A percentile compares a stretch with the other conserved stretches of the same genome.
Conservation (phyloP, 2,113 vertebrate species). For the Sebastes fasciatus region DNA sequence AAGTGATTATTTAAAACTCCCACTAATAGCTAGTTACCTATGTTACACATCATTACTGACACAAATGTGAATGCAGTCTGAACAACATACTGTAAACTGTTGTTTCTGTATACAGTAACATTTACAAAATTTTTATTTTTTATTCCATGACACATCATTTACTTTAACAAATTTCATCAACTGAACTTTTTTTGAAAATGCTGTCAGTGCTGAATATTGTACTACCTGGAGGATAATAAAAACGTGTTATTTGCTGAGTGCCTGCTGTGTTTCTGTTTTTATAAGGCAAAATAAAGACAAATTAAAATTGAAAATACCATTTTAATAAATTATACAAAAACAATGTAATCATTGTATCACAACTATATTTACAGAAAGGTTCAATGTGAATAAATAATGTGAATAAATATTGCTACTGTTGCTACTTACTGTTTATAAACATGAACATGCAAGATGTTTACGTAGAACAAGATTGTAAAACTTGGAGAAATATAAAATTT, state of each 20-base stretch:
- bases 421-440: slow-evolving; percentile 43
- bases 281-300: not conserved
- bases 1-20: not conserved
- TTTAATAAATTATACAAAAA: slow-evolving; percentile 42
- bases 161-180: not conserved
- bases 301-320: slow-evolving; percentile 3
- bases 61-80: slow-evolving; percentile 12
- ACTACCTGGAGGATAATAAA: slow-evolving; percentile 48
- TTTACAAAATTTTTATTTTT: slow-evolving; percentile 40
- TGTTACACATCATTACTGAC: not conserved
- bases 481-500: slow-evolving; percentile 22
- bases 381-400: slow-evolving; percentile 43
- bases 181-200: slow-evolving; percentile 17
- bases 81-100: not conserved
- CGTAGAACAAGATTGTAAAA: slow-evolving; percentile 44
- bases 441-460: slow-evolving; percentile 5
- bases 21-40: not conserved
- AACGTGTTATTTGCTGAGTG: slow-evolving; percentile 21
- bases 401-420: slow-evolving; percentile 34
- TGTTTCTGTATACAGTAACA: slow-evolving; percentile 20
- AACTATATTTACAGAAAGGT: not conserved
- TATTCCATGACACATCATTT: slow-evolving; percentile 20
- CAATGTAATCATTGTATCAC: not conserved
- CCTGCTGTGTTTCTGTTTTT: not conserved
- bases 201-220: slow-evolving; percentile 20